These are phyloP conservation scores for Malurus elegans DNA, from an alignment of 2,113 vertebrate genomes.

Conservation along the genomic window DNA sequence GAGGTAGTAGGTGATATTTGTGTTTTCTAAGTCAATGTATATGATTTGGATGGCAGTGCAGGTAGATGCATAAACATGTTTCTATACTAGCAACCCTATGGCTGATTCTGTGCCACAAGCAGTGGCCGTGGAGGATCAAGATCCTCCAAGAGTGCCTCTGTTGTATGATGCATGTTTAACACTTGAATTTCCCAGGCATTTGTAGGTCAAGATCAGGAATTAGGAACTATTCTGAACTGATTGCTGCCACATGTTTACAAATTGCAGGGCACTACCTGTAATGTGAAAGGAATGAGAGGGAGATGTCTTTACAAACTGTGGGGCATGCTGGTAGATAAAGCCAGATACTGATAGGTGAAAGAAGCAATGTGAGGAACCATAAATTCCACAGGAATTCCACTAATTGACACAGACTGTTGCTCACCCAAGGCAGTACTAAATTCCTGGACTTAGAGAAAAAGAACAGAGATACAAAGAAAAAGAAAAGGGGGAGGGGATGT, in stretches of 20 bases:
- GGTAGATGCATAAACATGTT: neutral
- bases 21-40: neutral
- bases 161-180: neutral
- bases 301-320: no score
- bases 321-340: no score
- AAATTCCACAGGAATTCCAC: no score
- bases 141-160: neutral
- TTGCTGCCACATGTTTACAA: neutral
- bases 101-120: neutral
- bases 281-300: no score
- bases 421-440: no score
- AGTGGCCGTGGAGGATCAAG: neutral
- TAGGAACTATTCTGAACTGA: neutral
- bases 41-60: neutral
- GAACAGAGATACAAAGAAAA: no score
- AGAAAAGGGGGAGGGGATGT: no score
- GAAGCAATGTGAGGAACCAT: no score
- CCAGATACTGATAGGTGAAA: no score
- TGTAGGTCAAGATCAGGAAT: neutral
- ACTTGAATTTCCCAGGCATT: neutral
- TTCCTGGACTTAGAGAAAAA: no score
- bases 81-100: neutral
- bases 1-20: neutral
- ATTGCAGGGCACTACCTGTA: neutral
- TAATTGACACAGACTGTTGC: no score